phyloP scores from a whole-genome alignment of 2,797 vertebrate species.

The Graptemys geographica region DNA sequence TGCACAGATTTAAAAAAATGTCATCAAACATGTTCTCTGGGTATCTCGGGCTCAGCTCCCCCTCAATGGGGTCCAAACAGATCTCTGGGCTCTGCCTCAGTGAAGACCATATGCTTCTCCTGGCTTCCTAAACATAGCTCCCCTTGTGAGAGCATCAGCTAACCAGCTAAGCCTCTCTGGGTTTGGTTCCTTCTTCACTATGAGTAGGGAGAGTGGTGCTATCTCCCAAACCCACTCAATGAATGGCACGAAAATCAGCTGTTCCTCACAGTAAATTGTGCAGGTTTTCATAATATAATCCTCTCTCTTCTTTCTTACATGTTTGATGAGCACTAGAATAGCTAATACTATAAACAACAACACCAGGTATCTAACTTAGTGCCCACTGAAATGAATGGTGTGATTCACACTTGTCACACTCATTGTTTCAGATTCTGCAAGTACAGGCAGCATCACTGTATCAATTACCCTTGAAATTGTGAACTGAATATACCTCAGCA shows the following conservation, averaged over 20 bases:
- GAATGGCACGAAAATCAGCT: not conserved
- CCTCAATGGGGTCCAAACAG: fast-evolving
- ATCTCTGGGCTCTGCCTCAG: no score
- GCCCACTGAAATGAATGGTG: not conserved
- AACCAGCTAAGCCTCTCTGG: not conserved
- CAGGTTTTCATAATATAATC: fast-evolving
- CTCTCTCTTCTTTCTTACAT: not conserved
- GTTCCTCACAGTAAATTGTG: not conserved
- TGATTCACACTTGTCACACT: not conserved
- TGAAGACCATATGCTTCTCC: not conserved
- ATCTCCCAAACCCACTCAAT: not conserved
- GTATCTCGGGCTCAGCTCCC: not conserved
- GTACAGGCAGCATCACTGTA: not conserved
- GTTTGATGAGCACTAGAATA: not conserved
- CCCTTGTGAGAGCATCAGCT: not conserved
- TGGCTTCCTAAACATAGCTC: not conserved
- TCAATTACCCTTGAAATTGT: not conserved
- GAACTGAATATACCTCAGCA: not conserved
- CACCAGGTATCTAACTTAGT: not conserved
- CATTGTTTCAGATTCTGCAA: not conserved
- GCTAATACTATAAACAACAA: not conserved
- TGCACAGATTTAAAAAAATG: not conserved
- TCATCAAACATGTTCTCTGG: not conserved
- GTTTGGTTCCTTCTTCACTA: not conserved
- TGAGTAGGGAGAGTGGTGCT: not conserved